Percentiles rank a stretch among this genome's conserved stretches.
Evolutionary conservation across 2,797 vertebrate species (phyloP).

Genomic region (Halcyon smyrnensis): DNA sequence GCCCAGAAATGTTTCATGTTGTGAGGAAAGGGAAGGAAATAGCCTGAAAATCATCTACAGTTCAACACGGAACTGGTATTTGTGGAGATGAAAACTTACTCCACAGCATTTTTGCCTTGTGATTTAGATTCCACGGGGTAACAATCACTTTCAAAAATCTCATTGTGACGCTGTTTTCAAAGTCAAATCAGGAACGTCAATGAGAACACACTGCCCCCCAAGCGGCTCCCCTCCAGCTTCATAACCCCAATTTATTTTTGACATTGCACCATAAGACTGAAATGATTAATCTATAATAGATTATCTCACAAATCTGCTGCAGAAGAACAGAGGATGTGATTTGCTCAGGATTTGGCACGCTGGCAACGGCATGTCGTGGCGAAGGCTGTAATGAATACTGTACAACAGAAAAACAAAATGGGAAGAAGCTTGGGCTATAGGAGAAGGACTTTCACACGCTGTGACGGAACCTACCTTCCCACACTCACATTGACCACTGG

Average conservation of each 20-base stretch:
- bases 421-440: background rate
- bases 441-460: background rate
- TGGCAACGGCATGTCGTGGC: background rate
- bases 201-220: background rate
- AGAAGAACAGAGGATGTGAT: slow-evolving; percentile 42
- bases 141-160: slow-evolving; percentile 60
- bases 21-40: slow-evolving; percentile 37
- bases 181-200: slow-evolving; percentile 60
- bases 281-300: slow-evolving; percentile 56
- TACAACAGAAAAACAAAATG: background rate
- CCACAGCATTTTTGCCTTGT: slow-evolving; percentile 41
- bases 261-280: slow-evolving; percentile 45
- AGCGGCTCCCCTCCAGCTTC: slow-evolving; percentile 62
- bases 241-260: slow-evolving; percentile 68
- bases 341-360: slow-evolving; percentile 38
- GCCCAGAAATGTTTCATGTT: slow-evolving; percentile 46
- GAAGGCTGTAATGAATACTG: background rate
- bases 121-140: slow-evolving; percentile 49
- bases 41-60: slow-evolving; percentile 25
- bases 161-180: slow-evolving; percentile 52
- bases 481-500: background rate
- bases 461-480: background rate
- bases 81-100: slow-evolving; percentile 52
- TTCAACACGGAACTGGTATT: slow-evolving; percentile 38
- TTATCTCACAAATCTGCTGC: slow-evolving; percentile 46